phyloP scores from a whole-genome alignment of 2,113 vertebrate species.

The Chloropsis hardwickii region DNA sequence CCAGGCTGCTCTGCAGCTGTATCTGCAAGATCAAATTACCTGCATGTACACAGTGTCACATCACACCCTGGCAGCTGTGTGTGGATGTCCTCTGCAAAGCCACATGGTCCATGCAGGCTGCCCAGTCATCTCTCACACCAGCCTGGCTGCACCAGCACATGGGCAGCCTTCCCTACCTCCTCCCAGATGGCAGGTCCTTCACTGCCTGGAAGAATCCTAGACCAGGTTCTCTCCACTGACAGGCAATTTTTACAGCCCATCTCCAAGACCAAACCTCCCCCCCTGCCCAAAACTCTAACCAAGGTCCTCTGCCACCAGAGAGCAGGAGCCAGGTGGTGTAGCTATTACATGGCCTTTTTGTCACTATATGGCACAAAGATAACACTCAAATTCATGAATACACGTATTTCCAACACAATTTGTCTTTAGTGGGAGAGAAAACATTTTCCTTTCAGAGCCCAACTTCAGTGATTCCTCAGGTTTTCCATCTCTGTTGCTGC shows the following conservation, averaged over 20 bases:
- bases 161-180: not conserved
- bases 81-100: not conserved
- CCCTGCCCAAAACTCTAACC: not conserved
- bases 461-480: not conserved
- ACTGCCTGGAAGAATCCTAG: not conserved
- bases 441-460: not conserved
- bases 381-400: not conserved
- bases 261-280: not conserved
- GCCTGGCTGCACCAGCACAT: not conserved
- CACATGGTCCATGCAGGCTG: fast-evolving
- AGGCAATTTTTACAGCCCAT: not conserved
- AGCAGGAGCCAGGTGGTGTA: not conserved
- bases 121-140: not conserved
- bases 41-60: not conserved
- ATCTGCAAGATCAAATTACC: not conserved
- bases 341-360: not conserved
- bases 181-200: not conserved
- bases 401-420: not conserved
- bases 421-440: not conserved
- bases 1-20: not conserved
- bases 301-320: not conserved
- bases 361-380: not conserved
- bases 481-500: not conserved
- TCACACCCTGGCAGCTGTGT: not conserved
- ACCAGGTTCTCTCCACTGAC: not conserved